Percentiles rank a stretch among this genome's conserved stretches.
Conservation (phyloP, 2,888 invertebrate genomes). For the Girardia tigrina region DNA sequence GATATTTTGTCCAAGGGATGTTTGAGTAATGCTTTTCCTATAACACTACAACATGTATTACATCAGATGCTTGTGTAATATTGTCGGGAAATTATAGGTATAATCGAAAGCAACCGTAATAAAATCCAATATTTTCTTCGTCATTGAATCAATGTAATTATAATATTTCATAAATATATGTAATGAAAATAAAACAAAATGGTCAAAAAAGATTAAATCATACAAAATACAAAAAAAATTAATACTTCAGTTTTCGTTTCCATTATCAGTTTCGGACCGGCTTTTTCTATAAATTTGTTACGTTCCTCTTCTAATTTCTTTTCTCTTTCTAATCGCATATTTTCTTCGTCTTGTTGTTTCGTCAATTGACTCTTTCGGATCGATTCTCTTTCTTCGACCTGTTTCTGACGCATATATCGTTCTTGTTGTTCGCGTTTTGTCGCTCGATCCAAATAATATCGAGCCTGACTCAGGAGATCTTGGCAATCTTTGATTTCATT, state of each 20-base stretch:
- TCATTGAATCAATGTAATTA: too few species aligned
- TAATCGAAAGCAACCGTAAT: too few species aligned
- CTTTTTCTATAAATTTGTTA: slow-evolving; percentile 85
- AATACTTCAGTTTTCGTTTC: neutral
- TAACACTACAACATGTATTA: too few species aligned
- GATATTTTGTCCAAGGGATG: too few species aligned
- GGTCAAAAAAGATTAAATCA: too few species aligned
- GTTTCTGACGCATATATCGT: slow-evolving; percentile 61
- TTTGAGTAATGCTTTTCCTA: too few species aligned
- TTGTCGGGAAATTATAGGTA: too few species aligned
- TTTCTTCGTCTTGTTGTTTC: slow-evolving; percentile 52
- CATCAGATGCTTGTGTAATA: too few species aligned
- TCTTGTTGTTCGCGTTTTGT: slow-evolving; percentile 83
- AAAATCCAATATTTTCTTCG: too few species aligned
- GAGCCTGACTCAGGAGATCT: slow-evolving; percentile 85
- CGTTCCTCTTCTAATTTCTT: slow-evolving; percentile 60
- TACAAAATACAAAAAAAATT: too few species aligned
- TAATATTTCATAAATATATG: too few species aligned
- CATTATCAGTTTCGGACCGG: slow-evolving; percentile 55
- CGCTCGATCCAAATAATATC: slow-evolving; percentile 82
- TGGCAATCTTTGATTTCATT: slow-evolving; percentile 62
- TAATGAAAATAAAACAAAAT: too few species aligned
- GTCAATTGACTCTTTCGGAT: slow-evolving; percentile 60
- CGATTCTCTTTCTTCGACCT: slow-evolving; percentile 74
- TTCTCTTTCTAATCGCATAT: slow-evolving; percentile 62